These are phyloP conservation scores for Siderastrea siderea DNA, from an alignment of 92 coral and sea anemone genomes.

Conservation along the genomic window DNA sequence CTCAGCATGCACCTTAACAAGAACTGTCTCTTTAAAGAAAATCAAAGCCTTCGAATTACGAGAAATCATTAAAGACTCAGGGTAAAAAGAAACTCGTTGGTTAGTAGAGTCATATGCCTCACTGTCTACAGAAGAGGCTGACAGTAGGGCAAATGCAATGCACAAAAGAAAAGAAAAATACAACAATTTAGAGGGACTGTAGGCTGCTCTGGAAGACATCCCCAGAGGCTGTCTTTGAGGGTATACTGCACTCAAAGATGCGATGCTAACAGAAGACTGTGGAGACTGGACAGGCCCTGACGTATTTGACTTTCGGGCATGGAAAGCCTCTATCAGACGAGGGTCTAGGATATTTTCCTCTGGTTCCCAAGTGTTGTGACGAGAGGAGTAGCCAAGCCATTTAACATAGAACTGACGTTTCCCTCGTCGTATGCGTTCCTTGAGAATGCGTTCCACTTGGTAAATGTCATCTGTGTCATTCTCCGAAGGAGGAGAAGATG, in stretches of 20 bases:
- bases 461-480: not conserved
- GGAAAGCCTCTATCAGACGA: constrained; percentile 18
- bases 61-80: constrained; percentile 2
- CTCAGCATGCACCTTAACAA: not conserved
- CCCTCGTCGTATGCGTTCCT: not conserved
- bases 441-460: constrained; percentile 10
- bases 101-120: not conserved
- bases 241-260: too few relatives aligned
- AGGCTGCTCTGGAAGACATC: too few relatives aligned
- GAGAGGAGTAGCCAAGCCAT: constrained; percentile 16
- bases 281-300: too few relatives aligned
- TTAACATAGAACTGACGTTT: constrained; percentile 27
- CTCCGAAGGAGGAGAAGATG: not conserved
- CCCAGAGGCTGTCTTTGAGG: too few relatives aligned
- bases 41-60: not conserved
- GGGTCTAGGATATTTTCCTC: constrained; percentile 33
- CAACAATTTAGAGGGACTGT: constrained; percentile 4
- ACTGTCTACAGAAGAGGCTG: not conserved
- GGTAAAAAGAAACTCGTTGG: too few relatives aligned
- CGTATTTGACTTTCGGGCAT: too few relatives aligned
- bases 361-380: constrained; percentile 53
- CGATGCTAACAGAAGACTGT: too few relatives aligned
- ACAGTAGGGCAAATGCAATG: too few relatives aligned
- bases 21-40: not conserved
- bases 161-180: not conserved